Conservation (phyloP, 2,113 vertebrate species). For the Triplophysa dalaica region DNA sequence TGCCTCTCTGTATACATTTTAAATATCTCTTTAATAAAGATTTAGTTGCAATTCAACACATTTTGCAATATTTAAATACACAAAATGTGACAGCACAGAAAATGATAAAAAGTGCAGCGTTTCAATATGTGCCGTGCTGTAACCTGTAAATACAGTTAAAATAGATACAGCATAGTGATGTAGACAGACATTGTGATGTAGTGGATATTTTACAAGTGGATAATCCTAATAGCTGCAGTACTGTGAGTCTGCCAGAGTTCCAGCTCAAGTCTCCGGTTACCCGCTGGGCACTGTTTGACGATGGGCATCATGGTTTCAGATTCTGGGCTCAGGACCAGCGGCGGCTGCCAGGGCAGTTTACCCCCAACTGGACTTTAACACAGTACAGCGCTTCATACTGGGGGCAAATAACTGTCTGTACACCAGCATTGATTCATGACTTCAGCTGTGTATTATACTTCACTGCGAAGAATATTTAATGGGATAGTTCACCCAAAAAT, state of each 20-base stretch:
- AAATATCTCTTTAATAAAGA: too few species aligned
- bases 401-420: conserved; percentile 17
- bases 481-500: too few species aligned
- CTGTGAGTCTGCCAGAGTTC: conserved; percentile 29
- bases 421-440: neutral
- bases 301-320: conserved; percentile 45
- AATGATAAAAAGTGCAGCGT: neutral
- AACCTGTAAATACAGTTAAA: too few species aligned
- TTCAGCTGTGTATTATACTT: neutral
- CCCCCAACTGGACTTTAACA: conserved; percentile 55
- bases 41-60: too few species aligned
- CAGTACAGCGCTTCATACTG: conserved; percentile 47
- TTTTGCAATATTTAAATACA: too few species aligned
- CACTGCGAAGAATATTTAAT: too few species aligned
- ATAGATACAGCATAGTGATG: neutral
- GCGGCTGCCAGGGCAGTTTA: conserved; percentile 51
- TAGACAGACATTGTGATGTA: neutral
- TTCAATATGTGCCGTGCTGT: neutral
- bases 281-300: conserved; percentile 32
- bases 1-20: too few species aligned
- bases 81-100: neutral
- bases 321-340: conserved; percentile 45
- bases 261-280: conserved; percentile 25
- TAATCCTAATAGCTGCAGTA: conserved; percentile 7
- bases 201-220: neutral